These are phyloP conservation scores for Lottia scabra DNA, from an alignment of 2,888 invertebrate genomes.

Conservation along the genomic window DNA sequence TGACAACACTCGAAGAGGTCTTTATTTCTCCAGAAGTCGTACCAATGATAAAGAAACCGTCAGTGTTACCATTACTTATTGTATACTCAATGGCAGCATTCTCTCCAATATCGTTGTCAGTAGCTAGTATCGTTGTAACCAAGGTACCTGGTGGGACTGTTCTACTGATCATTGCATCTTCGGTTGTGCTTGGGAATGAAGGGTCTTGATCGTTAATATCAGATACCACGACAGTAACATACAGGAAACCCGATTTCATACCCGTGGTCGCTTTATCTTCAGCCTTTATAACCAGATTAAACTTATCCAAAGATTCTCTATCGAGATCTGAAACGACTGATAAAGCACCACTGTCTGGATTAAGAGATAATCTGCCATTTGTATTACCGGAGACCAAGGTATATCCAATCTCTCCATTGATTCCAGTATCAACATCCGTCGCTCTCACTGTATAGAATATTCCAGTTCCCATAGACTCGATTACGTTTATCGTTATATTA, in stretches of 20 bases:
- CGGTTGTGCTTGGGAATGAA: neutral
- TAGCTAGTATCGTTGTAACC: constrained; percentile 22
- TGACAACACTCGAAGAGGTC: constrained; percentile 20
- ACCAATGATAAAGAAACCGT: constrained; percentile 31
- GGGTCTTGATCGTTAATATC: neutral
- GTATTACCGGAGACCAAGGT: constrained; percentile 68
- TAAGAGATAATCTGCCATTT: constrained; percentile 29
- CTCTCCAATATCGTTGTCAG: constrained; percentile 36
- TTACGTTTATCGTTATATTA: constrained; percentile 78
- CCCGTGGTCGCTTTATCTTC: neutral
- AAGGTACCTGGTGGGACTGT: constrained; percentile 21
- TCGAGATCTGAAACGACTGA: constrained; percentile 18
- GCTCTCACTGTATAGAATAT: constrained; percentile 83
- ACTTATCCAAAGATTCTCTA: neutral
- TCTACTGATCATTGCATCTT: neutral
- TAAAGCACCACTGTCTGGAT: constrained; percentile 25
- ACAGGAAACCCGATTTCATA: neutral
- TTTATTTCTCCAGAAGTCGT: constrained; percentile 25
- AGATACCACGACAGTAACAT: neutral
- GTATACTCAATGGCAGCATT: constrained; percentile 36
- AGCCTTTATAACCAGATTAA: neutral
- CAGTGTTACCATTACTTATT: constrained; percentile 31
- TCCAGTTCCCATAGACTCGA: constrained; percentile 88
- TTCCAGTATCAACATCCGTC: constrained; percentile 86
- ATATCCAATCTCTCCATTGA: constrained; percentile 86